A percentile compares a stretch with the other conserved stretches of the same genome.
These are phyloP conservation scores for Leptinotarsa lineolata DNA, from an alignment of 1,140 invertebrate species.

Conservation along the genomic window DNA sequence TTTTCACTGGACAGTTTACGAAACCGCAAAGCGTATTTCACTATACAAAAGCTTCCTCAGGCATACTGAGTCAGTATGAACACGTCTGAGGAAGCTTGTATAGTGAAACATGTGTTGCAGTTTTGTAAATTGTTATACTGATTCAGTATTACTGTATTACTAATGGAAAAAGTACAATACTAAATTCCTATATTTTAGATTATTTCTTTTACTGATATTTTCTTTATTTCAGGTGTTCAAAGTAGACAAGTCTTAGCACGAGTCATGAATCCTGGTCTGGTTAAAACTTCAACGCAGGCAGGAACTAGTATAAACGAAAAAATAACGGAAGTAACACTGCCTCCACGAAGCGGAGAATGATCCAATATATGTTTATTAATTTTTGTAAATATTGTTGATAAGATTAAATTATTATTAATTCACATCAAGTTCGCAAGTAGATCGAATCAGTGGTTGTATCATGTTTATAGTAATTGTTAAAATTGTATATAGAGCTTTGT, in stretches of 20 bases:
- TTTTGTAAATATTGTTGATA: constrained; percentile 24
- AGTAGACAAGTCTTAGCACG: constrained; percentile 55
- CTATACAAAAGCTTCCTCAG: too few species aligned
- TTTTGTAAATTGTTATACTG: too few species aligned
- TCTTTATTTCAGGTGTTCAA: constrained; percentile 43
- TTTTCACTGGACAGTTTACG: too few species aligned
- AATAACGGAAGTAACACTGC: constrained; percentile 17
- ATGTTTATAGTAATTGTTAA: constrained; percentile 7
- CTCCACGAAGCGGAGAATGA: constrained; percentile 19
- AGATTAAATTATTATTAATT: constrained; percentile 14
- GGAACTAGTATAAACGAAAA: constrained; percentile 27
- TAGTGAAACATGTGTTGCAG: too few species aligned
- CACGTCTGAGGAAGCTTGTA: too few species aligned
- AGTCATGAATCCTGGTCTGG: constrained; percentile 51
- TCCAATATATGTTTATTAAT: background rate
- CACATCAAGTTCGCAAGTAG: background rate
- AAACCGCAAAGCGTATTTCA: too few species aligned
- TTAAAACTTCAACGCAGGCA: constrained; percentile 41
- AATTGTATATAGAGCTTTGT: constrained; percentile 19
- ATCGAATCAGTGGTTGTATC: background rate
- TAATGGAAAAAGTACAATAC: too few species aligned
- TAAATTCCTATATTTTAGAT: too few species aligned
- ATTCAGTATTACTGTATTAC: too few species aligned
- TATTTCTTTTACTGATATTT: too few species aligned
- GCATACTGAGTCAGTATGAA: too few species aligned